Evolutionary conservation across 2,888 invertebrate species (phyloP), one percentile per base, ranked within the genome.

Genomic region (Andrena hattorfiana): DNA sequence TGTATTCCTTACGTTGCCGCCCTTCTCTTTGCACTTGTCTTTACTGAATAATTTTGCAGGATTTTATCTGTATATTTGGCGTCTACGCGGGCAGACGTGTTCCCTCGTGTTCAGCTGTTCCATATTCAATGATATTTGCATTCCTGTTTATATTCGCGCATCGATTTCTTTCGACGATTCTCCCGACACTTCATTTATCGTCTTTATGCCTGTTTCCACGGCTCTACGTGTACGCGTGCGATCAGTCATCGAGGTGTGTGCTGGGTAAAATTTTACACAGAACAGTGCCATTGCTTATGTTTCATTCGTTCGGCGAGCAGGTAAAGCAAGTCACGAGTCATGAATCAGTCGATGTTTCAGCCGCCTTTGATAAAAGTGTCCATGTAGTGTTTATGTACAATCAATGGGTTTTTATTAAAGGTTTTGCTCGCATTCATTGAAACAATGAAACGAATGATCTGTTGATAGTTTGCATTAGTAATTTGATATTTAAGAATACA

Each of bases 61-160:
- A 49, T 67, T 77, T 60, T 62, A 66, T 73, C 51, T 56, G 64
- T 60, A 54, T 77, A 54, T 77, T 60, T 60, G 60, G 20, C 32
- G 59, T 71, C 66, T 66, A 42, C 23, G 13, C 35, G 6, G 35
- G n/a, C 49, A 49, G 28, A 62, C 51, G 64, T 35, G 51, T 51
- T 32, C 35, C 26, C 35, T 49, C 63, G 26, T 28, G 23, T 69
- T 49, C 69, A 32, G 51, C 26, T 49, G 54, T 32, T 79, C 64
- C 75, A 69, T 79, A 75, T 69, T 74, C 74, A 78, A 54, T 35
- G 32, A 23, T 56, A 75, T 79, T 70, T 75, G 32, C 75, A 70
- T 69, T 48, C 63, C 26, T 59, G 68, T 68, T 67, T 74, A 48
- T 69, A 69, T 64, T 69, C 72, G 20, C 26, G 51, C 60, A 67